These are phyloP conservation scores for Aphis craccivora DNA, from an alignment of 1,140 invertebrate genomes.

Conservation along the genomic window DNA sequence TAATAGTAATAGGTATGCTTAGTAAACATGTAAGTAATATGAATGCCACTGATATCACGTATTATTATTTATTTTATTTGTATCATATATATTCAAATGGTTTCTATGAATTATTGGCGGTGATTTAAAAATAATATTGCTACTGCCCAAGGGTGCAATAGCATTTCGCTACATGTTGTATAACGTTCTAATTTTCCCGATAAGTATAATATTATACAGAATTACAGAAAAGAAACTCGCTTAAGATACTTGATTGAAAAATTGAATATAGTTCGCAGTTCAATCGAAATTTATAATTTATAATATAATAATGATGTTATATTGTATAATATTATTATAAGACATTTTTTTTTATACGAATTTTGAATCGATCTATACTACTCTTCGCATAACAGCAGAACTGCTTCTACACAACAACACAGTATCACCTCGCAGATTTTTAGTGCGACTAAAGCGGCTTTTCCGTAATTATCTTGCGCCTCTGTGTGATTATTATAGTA, in stretches of 20 bases:
- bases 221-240: not conserved
- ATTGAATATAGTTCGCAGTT: not conserved
- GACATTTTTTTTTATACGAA: too few species aligned
- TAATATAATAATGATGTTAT: too few species aligned
- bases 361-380: too few species aligned
- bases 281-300: too few species aligned
- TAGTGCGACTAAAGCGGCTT: not conserved
- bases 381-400: too few species aligned
- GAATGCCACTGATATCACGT: not conserved
- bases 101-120: not conserved
- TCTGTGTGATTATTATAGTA: not conserved
- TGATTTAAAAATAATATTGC: not conserved
- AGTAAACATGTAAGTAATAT: not conserved
- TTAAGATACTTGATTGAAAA: not conserved
- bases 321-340: too few species aligned
- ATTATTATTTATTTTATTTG: not conserved
- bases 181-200: conserved; percentile 8
- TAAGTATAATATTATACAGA: not conserved
- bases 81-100: too few species aligned
- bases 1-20: not conserved
- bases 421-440: not conserved
- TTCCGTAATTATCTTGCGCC: not conserved
- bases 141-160: not conserved
- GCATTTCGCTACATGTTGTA: not conserved
- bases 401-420: too few species aligned